phyloP scores from a whole-genome alignment of 2,888 invertebrate genomes.

The Hymenopus coronatus region DNA sequence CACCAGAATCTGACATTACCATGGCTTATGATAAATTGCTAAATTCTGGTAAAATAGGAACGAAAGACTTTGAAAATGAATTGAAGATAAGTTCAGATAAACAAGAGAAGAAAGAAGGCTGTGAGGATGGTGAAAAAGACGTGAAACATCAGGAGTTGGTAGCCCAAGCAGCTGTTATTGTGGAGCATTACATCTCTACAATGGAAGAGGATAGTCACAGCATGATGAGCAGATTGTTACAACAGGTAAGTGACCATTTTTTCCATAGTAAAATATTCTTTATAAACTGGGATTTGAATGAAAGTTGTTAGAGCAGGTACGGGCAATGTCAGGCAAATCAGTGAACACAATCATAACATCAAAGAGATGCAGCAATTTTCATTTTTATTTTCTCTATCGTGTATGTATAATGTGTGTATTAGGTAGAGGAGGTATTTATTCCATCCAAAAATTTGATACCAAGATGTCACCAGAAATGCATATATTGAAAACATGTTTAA shows the following conservation, averaged over 20 bases:
- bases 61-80: neutral
- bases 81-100: neutral
- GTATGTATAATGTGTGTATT: too few species aligned
- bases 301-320: neutral
- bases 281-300: neutral
- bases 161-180: constrained; percentile 30
- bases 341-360: too few species aligned
- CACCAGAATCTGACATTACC: neutral
- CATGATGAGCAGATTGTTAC: constrained; percentile 33
- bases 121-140: neutral
- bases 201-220: constrained; percentile 35
- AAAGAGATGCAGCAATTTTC: too few species aligned
- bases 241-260: constrained; percentile 26
- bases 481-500: too few species aligned
- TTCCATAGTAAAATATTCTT: neutral
- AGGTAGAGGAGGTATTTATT: too few species aligned
- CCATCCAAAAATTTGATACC: too few species aligned
- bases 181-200: constrained; percentile 34
- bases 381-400: too few species aligned
- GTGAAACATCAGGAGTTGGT: neutral
- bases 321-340: too few species aligned
- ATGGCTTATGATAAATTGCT: neutral
- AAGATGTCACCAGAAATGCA: too few species aligned
- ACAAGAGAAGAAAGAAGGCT: neutral
- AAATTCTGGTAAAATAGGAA: neutral